A percentile compares a stretch with the other conserved stretches of the same genome.
Conservation (phyloP, 2,888 invertebrate species). For the Keiferia lycopersicella region DNA sequence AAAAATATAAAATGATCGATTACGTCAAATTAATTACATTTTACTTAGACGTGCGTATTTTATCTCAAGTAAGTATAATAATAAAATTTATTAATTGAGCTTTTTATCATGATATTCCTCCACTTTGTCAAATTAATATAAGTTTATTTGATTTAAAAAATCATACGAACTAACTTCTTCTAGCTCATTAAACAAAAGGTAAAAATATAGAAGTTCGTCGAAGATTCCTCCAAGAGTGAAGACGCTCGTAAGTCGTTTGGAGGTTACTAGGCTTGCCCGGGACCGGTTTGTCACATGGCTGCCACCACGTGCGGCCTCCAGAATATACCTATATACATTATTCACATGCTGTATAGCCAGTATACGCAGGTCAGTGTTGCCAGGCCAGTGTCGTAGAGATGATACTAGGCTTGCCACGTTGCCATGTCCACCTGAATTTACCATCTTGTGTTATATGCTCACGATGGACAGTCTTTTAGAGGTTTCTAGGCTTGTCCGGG, state of each 20-base stretch:
- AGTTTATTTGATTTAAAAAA: background rate
- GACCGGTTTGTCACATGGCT: slow-evolving; percentile 80
- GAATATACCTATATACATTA: slow-evolving; percentile 46
- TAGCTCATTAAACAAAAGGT: slow-evolving; percentile 47
- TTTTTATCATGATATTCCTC: background rate
- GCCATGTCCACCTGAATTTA: too few species aligned
- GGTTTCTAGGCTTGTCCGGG: slow-evolving; percentile 74
- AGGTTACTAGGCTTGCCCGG: slow-evolving; percentile 76
- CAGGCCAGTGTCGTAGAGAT: too few species aligned
- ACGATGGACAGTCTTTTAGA: slow-evolving; percentile 63
- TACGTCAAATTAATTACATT: too few species aligned
- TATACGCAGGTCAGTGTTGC: background rate
- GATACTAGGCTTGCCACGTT: too few species aligned
- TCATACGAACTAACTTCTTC: slow-evolving; percentile 41
- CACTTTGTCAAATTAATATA: background rate
- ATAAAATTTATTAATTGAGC: too few species aligned
- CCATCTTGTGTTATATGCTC: too few species aligned
- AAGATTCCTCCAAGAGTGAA: slow-evolving; percentile 55
- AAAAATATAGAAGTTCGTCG: slow-evolving; percentile 52
- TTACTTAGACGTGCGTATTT: too few species aligned
- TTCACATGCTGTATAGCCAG: slow-evolving; percentile 34
- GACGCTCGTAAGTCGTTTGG: slow-evolving; percentile 70
- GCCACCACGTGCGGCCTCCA: slow-evolving; percentile 76
- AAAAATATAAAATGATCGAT: too few species aligned
- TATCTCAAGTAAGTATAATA: too few species aligned